phyloP scores from a whole-genome alignment of 1,140 invertebrate genomes.

The Agrypnia vestita region DNA sequence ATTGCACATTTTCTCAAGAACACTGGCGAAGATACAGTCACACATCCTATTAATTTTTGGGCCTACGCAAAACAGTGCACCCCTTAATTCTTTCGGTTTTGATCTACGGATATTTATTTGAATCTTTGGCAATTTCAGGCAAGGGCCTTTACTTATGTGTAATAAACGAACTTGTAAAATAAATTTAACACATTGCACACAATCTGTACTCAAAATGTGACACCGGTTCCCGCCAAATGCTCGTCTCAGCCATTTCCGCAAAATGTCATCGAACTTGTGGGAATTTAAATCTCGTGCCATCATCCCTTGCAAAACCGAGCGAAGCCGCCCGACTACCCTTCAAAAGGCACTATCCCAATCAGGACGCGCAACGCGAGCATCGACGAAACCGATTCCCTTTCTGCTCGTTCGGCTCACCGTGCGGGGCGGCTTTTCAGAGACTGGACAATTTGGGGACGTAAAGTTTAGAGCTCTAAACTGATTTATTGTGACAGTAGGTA shows the following conservation, averaged over 20 bases:
- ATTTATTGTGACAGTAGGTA: slow-evolving; percentile 24
- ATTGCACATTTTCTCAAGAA: too few species aligned
- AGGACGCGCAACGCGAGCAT: background rate
- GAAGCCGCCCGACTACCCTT: background rate
- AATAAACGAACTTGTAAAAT: too few species aligned
- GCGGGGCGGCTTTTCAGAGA: background rate
- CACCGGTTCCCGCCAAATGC: slow-evolving; percentile 30
- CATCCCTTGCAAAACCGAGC: background rate
- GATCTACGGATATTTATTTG: too few species aligned
- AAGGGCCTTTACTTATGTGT: too few species aligned
- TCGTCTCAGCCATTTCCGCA: slow-evolving; percentile 34
- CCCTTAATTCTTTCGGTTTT: too few species aligned
- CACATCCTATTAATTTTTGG: too few species aligned
- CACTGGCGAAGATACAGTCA: too few species aligned
- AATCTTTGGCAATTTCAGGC: too few species aligned
- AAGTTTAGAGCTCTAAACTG: background rate
- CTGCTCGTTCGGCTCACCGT: background rate
- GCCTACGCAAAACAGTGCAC: too few species aligned
- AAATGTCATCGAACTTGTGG: slow-evolving; percentile 39
- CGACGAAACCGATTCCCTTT: background rate
- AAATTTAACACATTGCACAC: too few species aligned
- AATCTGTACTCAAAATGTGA: too few species aligned
- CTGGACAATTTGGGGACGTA: background rate
- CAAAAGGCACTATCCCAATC: background rate
- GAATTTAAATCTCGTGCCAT: background rate